These are phyloP conservation scores for Ictalurus furcatus DNA, from an alignment of 2,113 vertebrate genomes.

Conservation along the genomic window DNA sequence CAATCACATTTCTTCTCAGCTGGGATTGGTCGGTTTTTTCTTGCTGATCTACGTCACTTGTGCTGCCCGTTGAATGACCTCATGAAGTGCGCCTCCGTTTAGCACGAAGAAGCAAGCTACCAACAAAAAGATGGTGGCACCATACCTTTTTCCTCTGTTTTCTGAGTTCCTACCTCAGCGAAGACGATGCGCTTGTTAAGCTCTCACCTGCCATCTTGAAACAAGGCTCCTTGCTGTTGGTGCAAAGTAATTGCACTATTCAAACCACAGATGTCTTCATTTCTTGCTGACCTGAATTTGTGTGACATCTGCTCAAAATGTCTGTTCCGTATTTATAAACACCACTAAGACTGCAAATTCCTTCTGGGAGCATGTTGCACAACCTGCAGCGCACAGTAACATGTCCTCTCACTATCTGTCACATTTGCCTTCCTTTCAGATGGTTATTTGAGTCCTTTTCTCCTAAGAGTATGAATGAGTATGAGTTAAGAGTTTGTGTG, in stretches of 20 bases:
- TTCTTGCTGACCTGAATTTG: neutral
- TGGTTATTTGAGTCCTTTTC: constrained; percentile 42
- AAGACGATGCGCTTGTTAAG: neutral
- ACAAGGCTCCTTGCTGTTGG: neutral
- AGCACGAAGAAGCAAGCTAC: constrained; percentile 35
- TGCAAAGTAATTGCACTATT: neutral
- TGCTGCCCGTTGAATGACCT: constrained; percentile 59
- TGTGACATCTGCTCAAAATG: neutral
- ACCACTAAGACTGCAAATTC: neutral
- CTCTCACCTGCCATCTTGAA: constrained; percentile 5
- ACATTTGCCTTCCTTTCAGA: constrained; percentile 43
- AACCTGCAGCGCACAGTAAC: neutral
- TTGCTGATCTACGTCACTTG: constrained; percentile 46
- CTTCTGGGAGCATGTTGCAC: neutral
- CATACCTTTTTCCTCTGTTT: constrained; percentile 59
- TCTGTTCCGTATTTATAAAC: neutral
- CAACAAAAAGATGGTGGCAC: constrained; percentile 56
- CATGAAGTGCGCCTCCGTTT: constrained; percentile 54
- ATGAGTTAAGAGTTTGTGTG: constrained; percentile 15
- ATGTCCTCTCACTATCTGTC: constrained; percentile 29
- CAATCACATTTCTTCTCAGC: constrained; percentile 28
- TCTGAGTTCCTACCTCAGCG: constrained; percentile 34
- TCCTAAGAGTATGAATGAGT: neutral
- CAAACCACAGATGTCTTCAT: neutral
- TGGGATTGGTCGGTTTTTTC: constrained; percentile 27